Conservation (phyloP, 2,888 invertebrate genomes). For the Oithona nana region DNA sequence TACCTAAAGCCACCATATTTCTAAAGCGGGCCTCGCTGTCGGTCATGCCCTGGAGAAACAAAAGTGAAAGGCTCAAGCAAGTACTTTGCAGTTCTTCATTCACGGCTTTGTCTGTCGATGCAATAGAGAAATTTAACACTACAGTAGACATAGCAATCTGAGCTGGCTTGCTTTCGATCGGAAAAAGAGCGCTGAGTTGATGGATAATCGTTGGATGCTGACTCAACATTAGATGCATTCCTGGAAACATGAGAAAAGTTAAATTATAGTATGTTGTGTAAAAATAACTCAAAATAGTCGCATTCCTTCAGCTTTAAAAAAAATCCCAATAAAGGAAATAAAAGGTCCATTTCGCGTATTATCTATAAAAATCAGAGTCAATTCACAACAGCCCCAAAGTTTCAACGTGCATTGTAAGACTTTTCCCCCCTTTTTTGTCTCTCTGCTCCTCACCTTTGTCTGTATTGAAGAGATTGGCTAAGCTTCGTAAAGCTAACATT, state of each 20-base stretch:
- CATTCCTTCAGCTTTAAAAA: too few species aligned
- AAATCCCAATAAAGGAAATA: too few species aligned
- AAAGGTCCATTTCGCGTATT: too few species aligned
- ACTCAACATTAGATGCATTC: neutral
- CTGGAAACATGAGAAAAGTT: slow-evolving; percentile 7
- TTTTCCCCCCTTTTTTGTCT: slow-evolving; percentile 34
- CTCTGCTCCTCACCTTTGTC: slow-evolving; percentile 23
- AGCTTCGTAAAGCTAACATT: slow-evolving; percentile 51
- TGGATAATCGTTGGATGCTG: neutral
- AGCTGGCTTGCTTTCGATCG: slow-evolving; percentile 26
- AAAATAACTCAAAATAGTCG: too few species aligned
- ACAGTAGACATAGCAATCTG: slow-evolving; percentile 54
- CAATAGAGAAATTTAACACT: slow-evolving; percentile 47
- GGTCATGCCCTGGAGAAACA: slow-evolving; percentile 1
- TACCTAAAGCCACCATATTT: slow-evolving; percentile 7
- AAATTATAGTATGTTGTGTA: too few species aligned
- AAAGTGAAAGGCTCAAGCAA: neutral
- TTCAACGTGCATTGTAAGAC: too few species aligned
- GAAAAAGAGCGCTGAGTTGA: neutral
- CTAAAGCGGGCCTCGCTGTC: slow-evolving; percentile 6
- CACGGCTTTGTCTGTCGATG: neutral
- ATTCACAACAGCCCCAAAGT: too few species aligned
- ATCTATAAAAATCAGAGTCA: too few species aligned
- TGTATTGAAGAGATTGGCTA: slow-evolving; percentile 63
- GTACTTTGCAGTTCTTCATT: neutral